These are phyloP conservation scores for Tangara arthus DNA, from an alignment of 2,797 vertebrate species.

Conservation along the genomic window DNA sequence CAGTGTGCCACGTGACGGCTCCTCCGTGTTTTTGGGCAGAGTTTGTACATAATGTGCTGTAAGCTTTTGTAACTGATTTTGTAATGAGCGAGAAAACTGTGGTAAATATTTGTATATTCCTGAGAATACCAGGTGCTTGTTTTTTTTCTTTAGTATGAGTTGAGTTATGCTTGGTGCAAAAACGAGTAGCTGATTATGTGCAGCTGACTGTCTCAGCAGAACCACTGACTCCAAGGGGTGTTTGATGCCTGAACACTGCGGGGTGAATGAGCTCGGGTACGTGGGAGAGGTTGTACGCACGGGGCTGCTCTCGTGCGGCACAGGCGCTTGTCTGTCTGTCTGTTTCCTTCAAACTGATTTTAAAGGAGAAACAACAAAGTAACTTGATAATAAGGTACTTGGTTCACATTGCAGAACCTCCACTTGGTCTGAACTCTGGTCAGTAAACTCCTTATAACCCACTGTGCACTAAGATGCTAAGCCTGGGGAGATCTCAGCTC, in stretches of 20 bases:
- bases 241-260: constrained; percentile 59
- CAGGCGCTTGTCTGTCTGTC: neutral
- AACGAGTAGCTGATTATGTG: constrained; percentile 72
- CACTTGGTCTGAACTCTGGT: constrained; percentile 50
- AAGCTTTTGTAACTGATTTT: constrained; percentile 83
- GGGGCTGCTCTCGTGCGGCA: constrained; percentile 20
- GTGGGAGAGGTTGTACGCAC: constrained; percentile 51
- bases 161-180: constrained; percentile 82
- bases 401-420: constrained; percentile 43
- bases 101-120: constrained; percentile 86
- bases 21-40: constrained; percentile 24
- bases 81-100: constrained; percentile 76
- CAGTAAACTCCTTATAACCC: constrained; percentile 55
- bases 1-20: neutral
- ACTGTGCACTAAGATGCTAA: constrained; percentile 69
- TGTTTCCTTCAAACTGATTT: constrained; percentile 16
- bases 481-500: neutral
- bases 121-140: constrained; percentile 74
- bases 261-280: constrained; percentile 54
- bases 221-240: constrained; percentile 83
- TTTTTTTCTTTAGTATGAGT: constrained; percentile 64
- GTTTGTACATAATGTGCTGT: constrained; percentile 92
- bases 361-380: constrained; percentile 43
- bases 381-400: constrained; percentile 56
- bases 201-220: constrained; percentile 82